Evolutionary conservation across 2,888 invertebrate species (phyloP), one percentile per base, ranked within the genome.

Genomic region (Autographa gamma): DNA sequence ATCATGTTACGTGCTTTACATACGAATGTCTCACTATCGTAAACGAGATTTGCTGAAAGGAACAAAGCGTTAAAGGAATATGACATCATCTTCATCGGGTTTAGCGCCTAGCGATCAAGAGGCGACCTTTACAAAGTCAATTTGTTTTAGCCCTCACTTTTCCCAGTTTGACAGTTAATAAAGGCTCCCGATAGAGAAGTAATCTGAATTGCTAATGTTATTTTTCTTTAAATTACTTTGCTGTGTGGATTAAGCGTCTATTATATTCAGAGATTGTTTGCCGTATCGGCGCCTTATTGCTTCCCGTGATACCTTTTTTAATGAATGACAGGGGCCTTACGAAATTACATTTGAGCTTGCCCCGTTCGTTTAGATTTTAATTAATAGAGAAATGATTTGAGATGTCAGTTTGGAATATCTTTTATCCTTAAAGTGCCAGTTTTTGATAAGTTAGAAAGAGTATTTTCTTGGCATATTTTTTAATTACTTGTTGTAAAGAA

Each of bases 121-220:
- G 73, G 74, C 88, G 87, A 87, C 89, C 91, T 89, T 83, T 87
- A 85, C 84, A 87, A 90, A 93, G 93, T 93, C 91, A 93, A 93
- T 93, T 93, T 93, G 89, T 88, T 82, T 71, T 77, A 80, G 84
- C 82, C 84, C 89, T 87, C 84, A 88, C 87, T 89, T 88, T 86
- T 88, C 89, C 88, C 90, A 90, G 91, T 92, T 92, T 93, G 94
- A 93, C 93, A 93, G 91, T 92, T 94, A 94, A 94, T 94, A 94
- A 94, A 92, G 88, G 86, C 68, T 85, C 82, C 85, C 90, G 91
- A 92, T 92, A 91, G 91, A 89, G 86, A 85, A 84, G 85, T 89
- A 90, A 95, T 95, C 90, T 95, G 94, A 94, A 93, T 95, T 94
- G 94, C 95, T 94, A 95, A 95, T 95, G 93, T 93, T 95, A 94